These are phyloP conservation scores for Trichopria drosophilae DNA, from an alignment of 2,888 invertebrate species.

Conservation along the genomic window DNA sequence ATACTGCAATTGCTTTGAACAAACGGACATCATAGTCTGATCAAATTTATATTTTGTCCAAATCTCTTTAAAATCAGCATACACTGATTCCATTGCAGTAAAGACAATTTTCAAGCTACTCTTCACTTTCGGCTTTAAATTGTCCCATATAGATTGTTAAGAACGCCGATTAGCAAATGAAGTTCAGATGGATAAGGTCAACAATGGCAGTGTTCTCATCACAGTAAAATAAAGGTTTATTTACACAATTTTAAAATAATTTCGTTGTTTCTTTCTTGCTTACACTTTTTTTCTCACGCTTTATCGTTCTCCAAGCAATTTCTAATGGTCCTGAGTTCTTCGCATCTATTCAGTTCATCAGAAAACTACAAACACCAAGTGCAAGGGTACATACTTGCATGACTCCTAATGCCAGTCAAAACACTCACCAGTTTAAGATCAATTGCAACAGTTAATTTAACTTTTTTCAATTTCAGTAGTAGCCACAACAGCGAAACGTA, in stretches of 20 bases:
- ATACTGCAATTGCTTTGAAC: no score
- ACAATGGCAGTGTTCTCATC: no score
- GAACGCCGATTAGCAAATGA: no score
- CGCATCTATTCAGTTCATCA: slow-evolving; percentile 1
- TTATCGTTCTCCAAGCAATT: slow-evolving; percentile 4
- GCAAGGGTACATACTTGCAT: neutral
- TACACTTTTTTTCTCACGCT: slow-evolving; percentile 1
- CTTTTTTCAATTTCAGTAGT: slow-evolving; percentile 3
- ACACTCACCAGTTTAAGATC: no score
- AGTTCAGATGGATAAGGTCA: no score
- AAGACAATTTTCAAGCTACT: slow-evolving; percentile 5
- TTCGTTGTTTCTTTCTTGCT: slow-evolving; percentile 3
- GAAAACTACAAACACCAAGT: slow-evolving; percentile 1
- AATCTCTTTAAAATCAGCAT: no score
- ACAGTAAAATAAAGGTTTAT: no score
- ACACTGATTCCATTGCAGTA: no score
- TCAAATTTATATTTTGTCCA: no score
- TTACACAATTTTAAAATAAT: no score
- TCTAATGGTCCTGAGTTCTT: slow-evolving; percentile 1
- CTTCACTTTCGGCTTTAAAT: slow-evolving; percentile 2
- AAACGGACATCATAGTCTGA: no score
- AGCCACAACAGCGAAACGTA: neutral
- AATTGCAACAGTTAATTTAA: slow-evolving; percentile 5
- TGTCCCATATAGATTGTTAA: no score
- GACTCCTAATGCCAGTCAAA: slow-evolving; percentile 4